These are phyloP conservation scores for Prunella himalayana DNA, from an alignment of 2,113 vertebrate species.

Conservation along the genomic window DNA sequence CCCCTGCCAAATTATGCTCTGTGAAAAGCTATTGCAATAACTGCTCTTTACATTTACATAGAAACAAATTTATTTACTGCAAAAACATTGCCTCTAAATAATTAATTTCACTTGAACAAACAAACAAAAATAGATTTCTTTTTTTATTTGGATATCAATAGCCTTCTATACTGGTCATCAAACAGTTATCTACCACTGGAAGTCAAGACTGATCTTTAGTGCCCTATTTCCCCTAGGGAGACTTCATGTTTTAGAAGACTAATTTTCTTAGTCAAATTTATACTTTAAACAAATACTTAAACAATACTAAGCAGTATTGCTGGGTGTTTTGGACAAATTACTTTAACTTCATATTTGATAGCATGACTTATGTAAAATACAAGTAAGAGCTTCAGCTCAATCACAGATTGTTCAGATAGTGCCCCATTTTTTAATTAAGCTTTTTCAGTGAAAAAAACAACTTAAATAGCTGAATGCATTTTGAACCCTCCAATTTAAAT, in stretches of 20 bases:
- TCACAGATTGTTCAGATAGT: background rate
- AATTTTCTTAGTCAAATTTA: background rate
- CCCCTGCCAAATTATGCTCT: fast-evolving
- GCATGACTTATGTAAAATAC: background rate
- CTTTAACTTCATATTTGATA: background rate
- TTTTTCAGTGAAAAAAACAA: background rate
- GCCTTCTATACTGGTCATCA: background rate
- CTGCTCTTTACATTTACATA: background rate
- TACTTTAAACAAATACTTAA: too few species aligned
- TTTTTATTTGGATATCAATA: background rate
- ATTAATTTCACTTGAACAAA: background rate
- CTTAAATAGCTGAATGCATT: background rate
- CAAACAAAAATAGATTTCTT: background rate
- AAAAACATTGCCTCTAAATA: background rate
- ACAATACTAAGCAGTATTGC: background rate
- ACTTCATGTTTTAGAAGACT: background rate
- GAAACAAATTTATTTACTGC: background rate
- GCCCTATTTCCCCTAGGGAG: background rate
- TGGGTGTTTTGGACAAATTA: background rate
- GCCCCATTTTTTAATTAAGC: background rate
- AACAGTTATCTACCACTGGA: background rate
- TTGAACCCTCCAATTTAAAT: background rate
- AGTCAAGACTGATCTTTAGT: background rate
- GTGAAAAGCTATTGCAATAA: background rate
- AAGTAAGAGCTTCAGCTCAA: background rate